A percentile compares a stretch with the other conserved stretches of the same genome.
Conservation (phyloP, 1,140 invertebrate species). For the Hypothenemus hampei region DNA sequence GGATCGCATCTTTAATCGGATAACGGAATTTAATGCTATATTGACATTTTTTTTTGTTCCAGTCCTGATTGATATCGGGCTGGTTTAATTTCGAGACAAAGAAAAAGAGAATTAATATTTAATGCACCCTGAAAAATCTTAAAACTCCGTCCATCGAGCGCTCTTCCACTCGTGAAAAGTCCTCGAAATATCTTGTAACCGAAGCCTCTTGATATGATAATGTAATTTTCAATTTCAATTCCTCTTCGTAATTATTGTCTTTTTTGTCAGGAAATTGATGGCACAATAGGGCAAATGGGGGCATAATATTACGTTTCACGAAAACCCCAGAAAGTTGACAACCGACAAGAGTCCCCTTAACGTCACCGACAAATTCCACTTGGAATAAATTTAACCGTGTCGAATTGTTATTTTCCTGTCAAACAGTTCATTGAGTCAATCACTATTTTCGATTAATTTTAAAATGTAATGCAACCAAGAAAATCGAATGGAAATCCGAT, state of each 20-base stretch:
- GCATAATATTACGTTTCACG: slow-evolving; percentile 22
- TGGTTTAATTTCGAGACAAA: too few relatives aligned
- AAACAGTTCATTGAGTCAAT: slow-evolving; percentile 16
- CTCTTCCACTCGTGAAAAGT: neutral
- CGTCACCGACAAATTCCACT: slow-evolving; percentile 27
- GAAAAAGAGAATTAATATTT: too few relatives aligned
- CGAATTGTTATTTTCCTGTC: slow-evolving; percentile 23
- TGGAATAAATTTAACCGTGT: slow-evolving; percentile 24
- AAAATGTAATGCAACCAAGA: neutral
- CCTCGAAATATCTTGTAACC: slow-evolving; percentile 22
- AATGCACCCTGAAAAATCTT: too few relatives aligned
- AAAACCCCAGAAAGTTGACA: slow-evolving; percentile 20
- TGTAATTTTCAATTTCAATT: slow-evolving; percentile 29
- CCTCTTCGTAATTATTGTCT: slow-evolving; percentile 26
- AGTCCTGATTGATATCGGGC: too few relatives aligned
- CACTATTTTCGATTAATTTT: slow-evolving; percentile 1
- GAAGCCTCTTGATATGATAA: slow-evolving; percentile 29
- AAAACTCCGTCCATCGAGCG: too few relatives aligned
- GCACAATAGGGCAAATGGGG: slow-evolving; percentile 24
- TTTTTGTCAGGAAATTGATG: slow-evolving; percentile 26
- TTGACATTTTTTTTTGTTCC: slow-evolving; percentile 26
- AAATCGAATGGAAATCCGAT: slow-evolving; percentile 28
- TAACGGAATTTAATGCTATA: slow-evolving; percentile 42
- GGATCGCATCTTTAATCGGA: slow-evolving; percentile 39
- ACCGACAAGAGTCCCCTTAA: slow-evolving; percentile 20